Conservation (phyloP, 2,888 invertebrate species). For the Gerosis bhagava region DNA sequence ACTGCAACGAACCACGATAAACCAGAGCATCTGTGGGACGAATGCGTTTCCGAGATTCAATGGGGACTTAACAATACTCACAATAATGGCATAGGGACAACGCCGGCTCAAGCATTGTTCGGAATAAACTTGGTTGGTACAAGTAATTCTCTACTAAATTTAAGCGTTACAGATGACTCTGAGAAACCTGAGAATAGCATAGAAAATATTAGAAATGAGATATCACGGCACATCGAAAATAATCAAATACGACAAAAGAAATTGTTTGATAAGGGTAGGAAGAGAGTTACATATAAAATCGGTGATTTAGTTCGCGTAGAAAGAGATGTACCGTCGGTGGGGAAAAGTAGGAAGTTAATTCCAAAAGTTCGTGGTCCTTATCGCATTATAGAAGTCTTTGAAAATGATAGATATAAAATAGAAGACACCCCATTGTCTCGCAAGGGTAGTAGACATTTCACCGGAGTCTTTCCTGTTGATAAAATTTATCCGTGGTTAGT, state of each 20-base stretch:
- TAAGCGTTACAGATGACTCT: neutral
- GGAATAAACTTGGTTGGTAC: neutral
- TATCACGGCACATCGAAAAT: neutral
- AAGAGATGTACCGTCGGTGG: neutral
- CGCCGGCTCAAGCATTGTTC: conserved; percentile 1
- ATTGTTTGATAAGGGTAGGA: conserved; percentile 1
- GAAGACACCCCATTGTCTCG: conserved; percentile 9
- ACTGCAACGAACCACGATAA: conserved; percentile 3
- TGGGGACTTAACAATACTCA: conserved; percentile 9
- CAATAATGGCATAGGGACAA: conserved; percentile 2
- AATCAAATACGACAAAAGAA: conserved; percentile 3
- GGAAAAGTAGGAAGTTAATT: conserved; percentile 5
- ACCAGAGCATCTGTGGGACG: conserved; percentile 11
- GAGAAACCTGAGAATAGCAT: neutral
- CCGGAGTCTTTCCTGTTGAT: conserved; percentile 1
- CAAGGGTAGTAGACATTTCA: neutral
- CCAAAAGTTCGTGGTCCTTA: conserved; percentile 7
- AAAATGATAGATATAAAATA: conserved; percentile 10
- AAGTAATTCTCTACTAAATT: neutral
- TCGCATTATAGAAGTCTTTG: neutral
- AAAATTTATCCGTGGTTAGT: conserved; percentile 12
- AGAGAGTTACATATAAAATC: conserved; percentile 3
- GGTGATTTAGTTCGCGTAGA: conserved; percentile 12
- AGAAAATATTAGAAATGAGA: neutral
- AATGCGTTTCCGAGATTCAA: conserved; percentile 5